Evolutionary conservation across 2,888 invertebrate species (phyloP).

Genomic region (Phasia obesa): DNA sequence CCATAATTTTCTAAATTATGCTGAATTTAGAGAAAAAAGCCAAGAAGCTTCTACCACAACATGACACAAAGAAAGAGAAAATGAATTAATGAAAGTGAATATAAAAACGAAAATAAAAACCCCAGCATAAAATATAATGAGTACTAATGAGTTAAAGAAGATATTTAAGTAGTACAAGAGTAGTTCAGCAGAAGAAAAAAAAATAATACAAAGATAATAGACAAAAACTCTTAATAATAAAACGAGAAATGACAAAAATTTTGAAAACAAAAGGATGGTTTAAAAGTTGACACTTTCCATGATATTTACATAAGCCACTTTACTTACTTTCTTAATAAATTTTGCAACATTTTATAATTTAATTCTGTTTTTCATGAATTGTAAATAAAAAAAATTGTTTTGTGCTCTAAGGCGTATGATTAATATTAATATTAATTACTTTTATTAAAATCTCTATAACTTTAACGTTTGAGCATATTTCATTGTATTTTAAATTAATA

Average conservation of each 20-base stretch:
- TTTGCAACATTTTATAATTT: no score
- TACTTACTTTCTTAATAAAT: no score
- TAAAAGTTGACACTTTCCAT: no score
- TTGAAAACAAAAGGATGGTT: no score
- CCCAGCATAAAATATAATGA: constrained; percentile 36
- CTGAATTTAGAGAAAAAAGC: background rate
- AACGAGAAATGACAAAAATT: background rate
- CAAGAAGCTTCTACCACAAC: background rate
- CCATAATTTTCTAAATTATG: background rate
- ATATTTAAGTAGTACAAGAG: constrained; percentile 15
- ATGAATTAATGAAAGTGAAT: constrained; percentile 38
- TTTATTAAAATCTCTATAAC: background rate
- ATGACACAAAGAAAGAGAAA: constrained; percentile 26
- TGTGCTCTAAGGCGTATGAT: background rate
- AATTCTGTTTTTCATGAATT: background rate
- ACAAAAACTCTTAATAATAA: background rate
- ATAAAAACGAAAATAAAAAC: constrained; percentile 25
- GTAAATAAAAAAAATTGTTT: background rate
- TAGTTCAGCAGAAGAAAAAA: background rate
- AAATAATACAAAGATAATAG: background rate
- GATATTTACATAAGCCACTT: no score
- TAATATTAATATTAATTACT: background rate
- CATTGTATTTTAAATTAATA: no score
- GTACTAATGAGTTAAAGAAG: constrained; percentile 46
- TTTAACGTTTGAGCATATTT: no score